A percentile compares a stretch with the other conserved stretches of the same genome.
These are phyloP conservation scores for Yoshiicerus persimilis DNA, from an alignment of 1,140 invertebrate genomes.

Conservation along the genomic window DNA sequence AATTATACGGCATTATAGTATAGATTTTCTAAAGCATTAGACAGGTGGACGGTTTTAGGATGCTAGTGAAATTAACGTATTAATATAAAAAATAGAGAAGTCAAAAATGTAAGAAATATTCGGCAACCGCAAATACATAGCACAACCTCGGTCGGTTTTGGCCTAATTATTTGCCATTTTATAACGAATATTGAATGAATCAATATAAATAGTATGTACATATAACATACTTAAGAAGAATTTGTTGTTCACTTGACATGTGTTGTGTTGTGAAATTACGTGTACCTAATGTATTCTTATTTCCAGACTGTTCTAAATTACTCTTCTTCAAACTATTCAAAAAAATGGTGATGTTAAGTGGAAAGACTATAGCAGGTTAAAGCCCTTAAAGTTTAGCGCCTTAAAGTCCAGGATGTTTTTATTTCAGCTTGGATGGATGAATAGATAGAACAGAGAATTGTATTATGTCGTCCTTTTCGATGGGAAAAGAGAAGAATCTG, in stretches of 20 bases:
- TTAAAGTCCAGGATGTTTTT: slow-evolving; percentile 31
- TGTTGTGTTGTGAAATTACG: background rate
- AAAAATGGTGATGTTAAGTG: too few species aligned
- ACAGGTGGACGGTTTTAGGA: too few species aligned
- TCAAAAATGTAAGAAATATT: background rate
- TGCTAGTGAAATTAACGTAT: too few species aligned
- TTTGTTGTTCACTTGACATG: background rate
- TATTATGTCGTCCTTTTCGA: background rate
- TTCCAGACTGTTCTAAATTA: background rate
- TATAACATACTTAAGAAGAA: too few species aligned
- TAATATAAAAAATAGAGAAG: background rate
- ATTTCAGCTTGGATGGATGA: slow-evolving; percentile 32
- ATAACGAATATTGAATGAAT: too few species aligned
- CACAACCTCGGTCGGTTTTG: too few species aligned
- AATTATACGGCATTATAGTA: too few species aligned
- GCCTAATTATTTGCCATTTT: too few species aligned
- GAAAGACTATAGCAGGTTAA: background rate
- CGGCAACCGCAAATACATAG: background rate
- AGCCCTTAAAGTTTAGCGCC: background rate
- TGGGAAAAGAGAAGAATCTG: background rate
- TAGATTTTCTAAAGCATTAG: too few species aligned
- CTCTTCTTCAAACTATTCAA: background rate
- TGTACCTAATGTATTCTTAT: background rate
- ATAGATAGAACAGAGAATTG: slow-evolving; percentile 34
- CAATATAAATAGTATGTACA: too few species aligned